Evolutionary conservation across 2,113 vertebrate genomes (phyloP).

Genomic region (Eclectus roratus): DNA sequence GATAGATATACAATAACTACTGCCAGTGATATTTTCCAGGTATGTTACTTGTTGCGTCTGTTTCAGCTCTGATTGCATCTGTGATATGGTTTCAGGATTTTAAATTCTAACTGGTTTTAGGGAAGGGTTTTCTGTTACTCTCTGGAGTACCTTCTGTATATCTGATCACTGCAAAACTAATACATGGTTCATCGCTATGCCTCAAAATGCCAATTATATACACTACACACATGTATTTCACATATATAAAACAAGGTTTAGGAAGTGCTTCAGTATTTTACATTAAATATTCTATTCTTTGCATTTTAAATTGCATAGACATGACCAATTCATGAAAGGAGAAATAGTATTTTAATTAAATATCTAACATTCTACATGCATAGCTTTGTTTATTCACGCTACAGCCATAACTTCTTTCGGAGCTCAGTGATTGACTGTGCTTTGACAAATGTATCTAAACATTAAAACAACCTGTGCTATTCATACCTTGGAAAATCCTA

Average conservation of each 20-base stretch:
- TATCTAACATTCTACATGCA: background rate
- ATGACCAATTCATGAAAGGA: background rate
- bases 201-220: background rate
- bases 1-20: background rate
- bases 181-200: background rate
- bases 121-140: background rate
- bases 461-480: background rate
- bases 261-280: background rate
- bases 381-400: background rate
- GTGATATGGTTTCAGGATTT: background rate
- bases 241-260: background rate
- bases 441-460: background rate
- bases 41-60: background rate
- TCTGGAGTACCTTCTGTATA: background rate
- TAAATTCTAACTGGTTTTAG: background rate
- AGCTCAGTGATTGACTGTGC: background rate
- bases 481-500: background rate
- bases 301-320: background rate
- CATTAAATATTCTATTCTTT: background rate
- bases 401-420: background rate
- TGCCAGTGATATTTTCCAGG: background rate
- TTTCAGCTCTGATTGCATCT: background rate
- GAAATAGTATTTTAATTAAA: background rate
- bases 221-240: rapidly evolving
- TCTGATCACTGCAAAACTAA: background rate